phyloP scores from a whole-genome alignment of 2,113 vertebrate species.

The Bufo gargarizans region DNA sequence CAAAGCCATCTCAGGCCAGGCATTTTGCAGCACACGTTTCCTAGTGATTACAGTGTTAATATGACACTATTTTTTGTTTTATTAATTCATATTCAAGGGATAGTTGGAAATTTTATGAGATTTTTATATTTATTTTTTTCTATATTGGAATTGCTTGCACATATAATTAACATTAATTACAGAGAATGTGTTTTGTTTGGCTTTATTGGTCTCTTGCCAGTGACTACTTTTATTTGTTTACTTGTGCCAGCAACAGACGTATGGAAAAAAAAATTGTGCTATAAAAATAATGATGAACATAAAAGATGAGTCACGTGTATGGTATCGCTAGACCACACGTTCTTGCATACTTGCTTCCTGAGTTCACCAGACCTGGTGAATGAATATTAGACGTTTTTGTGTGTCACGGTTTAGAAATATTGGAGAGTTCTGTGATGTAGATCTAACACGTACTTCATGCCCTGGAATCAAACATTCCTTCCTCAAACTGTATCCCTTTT shows the following conservation, averaged over 20 bases:
- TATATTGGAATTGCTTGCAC: neutral
- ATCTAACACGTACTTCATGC: conserved; percentile 22
- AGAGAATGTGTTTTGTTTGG: neutral
- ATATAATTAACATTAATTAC: neutral
- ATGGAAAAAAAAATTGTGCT: neutral
- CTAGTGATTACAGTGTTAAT: no score
- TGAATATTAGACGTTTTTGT: neutral
- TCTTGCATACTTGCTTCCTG: neutral
- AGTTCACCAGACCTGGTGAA: neutral
- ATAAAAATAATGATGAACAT: neutral
- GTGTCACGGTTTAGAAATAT: neutral
- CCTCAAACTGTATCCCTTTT: conserved; percentile 48
- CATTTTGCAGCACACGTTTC: no score
- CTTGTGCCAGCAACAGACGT: neutral
- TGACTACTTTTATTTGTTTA: conserved; percentile 7
- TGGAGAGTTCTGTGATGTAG: conserved; percentile 9
- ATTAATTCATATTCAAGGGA: neutral
- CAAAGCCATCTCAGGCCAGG: no score
- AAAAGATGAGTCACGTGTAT: neutral
- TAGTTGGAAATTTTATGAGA: neutral
- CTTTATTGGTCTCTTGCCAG: conserved; percentile 14
- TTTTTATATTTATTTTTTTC: neutral
- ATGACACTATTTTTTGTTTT: neutral
- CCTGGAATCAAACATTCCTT: conserved; percentile 45
- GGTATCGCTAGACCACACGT: neutral